These are phyloP conservation scores for Montipora foliosa DNA, from an alignment of 64 coral and sea anemone species.

Conservation along the genomic window DNA sequence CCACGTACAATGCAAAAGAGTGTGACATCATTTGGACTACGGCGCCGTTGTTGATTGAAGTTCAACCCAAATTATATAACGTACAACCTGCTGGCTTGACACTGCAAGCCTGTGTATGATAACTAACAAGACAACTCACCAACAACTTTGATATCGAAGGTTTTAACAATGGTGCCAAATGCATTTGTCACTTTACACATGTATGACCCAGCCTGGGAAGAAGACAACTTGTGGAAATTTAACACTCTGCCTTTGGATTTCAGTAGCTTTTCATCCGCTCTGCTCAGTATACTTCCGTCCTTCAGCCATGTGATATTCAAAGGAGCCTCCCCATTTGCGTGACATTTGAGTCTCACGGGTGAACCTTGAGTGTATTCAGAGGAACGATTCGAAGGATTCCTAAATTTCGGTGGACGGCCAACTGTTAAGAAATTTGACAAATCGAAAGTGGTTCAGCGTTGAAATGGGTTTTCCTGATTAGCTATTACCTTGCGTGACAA, in stretches of 20 bases:
- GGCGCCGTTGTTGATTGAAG: too few relatives aligned
- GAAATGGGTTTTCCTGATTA: too few relatives aligned
- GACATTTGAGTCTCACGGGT: slow-evolving; percentile 49
- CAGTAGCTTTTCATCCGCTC: not conserved
- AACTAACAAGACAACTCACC: slow-evolving; percentile 17
- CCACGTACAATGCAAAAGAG: too few relatives aligned
- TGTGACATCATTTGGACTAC: too few relatives aligned
- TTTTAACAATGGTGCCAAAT: slow-evolving; percentile 37
- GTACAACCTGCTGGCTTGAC: too few relatives aligned
- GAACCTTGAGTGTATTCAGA: slow-evolving; percentile 10
- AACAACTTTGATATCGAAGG: slow-evolving; percentile 37
- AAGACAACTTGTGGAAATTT: not conserved
- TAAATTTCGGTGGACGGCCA: slow-evolving; percentile 18
- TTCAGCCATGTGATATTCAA: slow-evolving; percentile 39
- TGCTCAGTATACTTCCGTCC: not conserved
- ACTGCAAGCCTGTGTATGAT: not conserved
- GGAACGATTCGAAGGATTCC: not conserved
- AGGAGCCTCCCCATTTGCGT: not conserved
- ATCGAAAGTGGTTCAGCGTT: too few relatives aligned
- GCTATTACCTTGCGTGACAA: too few relatives aligned
- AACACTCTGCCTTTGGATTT: slow-evolving; percentile 17
- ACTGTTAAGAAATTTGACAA: not conserved
- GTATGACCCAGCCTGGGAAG: slow-evolving; percentile 26
- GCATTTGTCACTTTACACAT: slow-evolving; percentile 39
- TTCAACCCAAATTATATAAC: too few relatives aligned